phyloP scores from a whole-genome alignment of 2,797 vertebrate genomes.

The Sphenopsis melanotis region DNA sequence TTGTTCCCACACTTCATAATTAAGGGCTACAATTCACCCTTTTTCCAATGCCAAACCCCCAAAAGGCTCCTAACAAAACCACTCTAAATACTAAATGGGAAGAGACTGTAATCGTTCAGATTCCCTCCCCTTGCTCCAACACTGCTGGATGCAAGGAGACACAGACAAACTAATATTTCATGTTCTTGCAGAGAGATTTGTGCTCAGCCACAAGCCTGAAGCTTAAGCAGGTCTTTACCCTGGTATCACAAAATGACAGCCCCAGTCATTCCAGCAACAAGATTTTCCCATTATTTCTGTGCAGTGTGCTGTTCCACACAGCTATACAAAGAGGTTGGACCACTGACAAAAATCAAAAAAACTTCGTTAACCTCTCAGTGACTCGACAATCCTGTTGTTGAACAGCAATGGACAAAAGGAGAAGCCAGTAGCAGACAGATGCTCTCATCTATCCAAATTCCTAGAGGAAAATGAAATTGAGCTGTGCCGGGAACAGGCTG shows the following conservation, averaged over 20 bases:
- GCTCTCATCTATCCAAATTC: not conserved
- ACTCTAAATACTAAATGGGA: not conserved
- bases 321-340: conserved; percentile 31
- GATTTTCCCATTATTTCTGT: conserved; percentile 52
- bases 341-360: not conserved
- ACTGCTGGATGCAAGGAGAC: not conserved
- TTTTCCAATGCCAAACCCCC: conserved; percentile 2
- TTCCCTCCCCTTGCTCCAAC: not conserved
- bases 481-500: not conserved
- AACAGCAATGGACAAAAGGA: not conserved
- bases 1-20: conserved; percentile 13
- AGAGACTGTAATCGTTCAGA: accelerated
- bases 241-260: not conserved
- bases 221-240: conserved; percentile 11
- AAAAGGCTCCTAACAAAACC: not conserved
- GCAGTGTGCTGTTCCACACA: conserved; percentile 20
- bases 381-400: conserved; percentile 36
- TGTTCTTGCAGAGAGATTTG: not conserved
- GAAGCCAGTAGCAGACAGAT: not conserved
- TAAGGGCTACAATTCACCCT: conserved; percentile 29
- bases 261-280: not conserved
- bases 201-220: not conserved
- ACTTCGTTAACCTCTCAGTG: conserved; percentile 43
- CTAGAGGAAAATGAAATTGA: not conserved
- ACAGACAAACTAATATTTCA: not conserved